These are phyloP conservation scores for Meriones psammophilus DNA, from an alignment of 2,797 vertebrate genomes.

Conservation along the genomic window DNA sequence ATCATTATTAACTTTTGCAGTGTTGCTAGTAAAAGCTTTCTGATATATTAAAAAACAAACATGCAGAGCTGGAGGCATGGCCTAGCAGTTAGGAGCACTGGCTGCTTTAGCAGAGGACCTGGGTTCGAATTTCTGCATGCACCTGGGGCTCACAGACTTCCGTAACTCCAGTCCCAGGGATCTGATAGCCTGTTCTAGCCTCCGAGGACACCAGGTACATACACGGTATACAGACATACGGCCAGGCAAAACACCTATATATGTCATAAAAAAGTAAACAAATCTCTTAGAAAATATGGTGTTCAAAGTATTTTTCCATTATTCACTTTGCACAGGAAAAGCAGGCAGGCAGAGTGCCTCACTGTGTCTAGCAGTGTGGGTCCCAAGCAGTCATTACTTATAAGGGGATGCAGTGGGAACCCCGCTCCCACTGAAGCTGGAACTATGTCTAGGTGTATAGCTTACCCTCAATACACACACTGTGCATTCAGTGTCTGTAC, in stretches of 20 bases:
- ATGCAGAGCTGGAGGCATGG: no score
- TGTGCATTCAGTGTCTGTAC: not conserved
- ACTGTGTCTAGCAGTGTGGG: not conserved
- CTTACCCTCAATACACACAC: not conserved
- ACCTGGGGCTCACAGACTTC: not conserved
- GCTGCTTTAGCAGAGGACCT: not conserved
- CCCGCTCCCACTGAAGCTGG: not conserved
- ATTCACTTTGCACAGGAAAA: not conserved
- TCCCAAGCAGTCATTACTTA: not conserved
- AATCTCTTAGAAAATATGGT: not conserved
- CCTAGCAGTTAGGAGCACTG: not conserved
- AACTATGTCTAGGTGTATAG: not conserved
- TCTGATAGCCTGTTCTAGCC: not conserved
- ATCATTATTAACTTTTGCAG: conserved; percentile 2
- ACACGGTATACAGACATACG: not conserved
- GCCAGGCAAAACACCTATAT: not conserved
- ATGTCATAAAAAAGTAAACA: not conserved
- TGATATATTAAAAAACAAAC: not conserved
- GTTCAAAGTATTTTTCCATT: conserved; percentile 31
- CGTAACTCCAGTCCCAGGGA: not conserved
- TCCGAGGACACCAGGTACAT: not conserved
- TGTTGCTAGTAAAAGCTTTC: conserved; percentile 28
- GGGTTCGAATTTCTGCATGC: not conserved
- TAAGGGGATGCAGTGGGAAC: not conserved
- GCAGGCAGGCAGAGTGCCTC: not conserved